A percentile compares a stretch with the other conserved stretches of the same genome.
phyloP scores from a whole-genome alignment of 1,140 invertebrate genomes.

The Phortica variegata region DNA sequence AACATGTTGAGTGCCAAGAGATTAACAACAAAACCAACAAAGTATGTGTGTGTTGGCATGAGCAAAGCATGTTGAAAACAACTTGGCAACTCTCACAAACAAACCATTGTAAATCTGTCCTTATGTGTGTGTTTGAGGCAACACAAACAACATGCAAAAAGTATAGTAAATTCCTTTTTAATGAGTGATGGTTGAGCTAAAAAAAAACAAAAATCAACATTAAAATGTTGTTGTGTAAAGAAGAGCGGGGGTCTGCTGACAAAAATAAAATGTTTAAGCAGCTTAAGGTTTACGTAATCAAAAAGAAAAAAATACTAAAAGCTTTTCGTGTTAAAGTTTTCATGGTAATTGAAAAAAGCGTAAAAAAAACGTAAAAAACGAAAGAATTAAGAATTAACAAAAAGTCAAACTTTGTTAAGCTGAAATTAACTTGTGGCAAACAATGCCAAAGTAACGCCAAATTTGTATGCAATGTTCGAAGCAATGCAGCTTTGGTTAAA shows the following conservation, averaged over 20 bases:
- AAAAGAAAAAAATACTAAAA: conserved; percentile 54
- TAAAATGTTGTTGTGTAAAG: too few relatives aligned
- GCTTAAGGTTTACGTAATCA: conserved; percentile 52
- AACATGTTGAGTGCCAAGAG: conserved; percentile 56
- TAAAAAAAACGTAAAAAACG: background rate
- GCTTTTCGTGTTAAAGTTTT: conserved; percentile 46
- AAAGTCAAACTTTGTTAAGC: conserved; percentile 47
- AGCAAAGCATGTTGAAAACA: background rate
- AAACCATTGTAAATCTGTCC: conserved; percentile 2
- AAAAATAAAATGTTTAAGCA: too few relatives aligned
- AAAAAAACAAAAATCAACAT: too few relatives aligned
- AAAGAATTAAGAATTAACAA: conserved; percentile 8
- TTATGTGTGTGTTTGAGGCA: conserved; percentile 11
- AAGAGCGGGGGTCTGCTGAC: too few relatives aligned
- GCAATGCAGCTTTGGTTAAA: too few relatives aligned
- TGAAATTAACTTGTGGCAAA: conserved; percentile 53
- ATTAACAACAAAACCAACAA: conserved; percentile 41
- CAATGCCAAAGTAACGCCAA: too few relatives aligned
- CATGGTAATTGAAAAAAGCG: conserved; percentile 23
- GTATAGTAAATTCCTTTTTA: conserved; percentile 52
- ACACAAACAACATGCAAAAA: conserved; percentile 20
- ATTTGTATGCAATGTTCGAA: too few relatives aligned
- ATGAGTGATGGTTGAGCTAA: conserved; percentile 32
- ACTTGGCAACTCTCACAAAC: background rate
- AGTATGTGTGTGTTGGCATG: conserved; percentile 3